Evolutionary conservation across 2,113 vertebrate genomes (phyloP), one percentile per base, ranked within the genome.

Genomic region (Channa argus): DNA sequence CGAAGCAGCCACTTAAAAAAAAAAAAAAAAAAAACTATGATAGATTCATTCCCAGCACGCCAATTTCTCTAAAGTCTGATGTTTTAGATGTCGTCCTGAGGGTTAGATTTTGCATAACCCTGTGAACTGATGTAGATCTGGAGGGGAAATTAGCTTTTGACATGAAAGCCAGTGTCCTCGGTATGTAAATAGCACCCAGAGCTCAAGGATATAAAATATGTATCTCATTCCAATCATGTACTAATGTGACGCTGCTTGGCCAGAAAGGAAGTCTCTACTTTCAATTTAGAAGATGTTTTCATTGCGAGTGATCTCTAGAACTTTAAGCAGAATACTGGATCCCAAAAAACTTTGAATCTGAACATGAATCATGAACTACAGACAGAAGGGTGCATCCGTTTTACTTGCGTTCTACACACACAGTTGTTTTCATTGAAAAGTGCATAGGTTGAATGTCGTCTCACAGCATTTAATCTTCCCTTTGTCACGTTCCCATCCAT

Each of bases 131-230:
- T 78, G 74, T 73, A 54, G 59, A 80, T 79, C 71, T 66, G 34
- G 33, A 60, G 14, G 60, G 71, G 46, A 72, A 85, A 82, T 78
- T 83, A 67, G 56, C 59, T 84, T 85, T 69, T 74, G 65, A 80
- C 67, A 70, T 84, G 68, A 87, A 87, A 77, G 56, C 58, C 24
- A 51, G 12, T 87, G 73, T 84, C 58, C 51, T 67, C 66, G 49
- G 52, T 70, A 52, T 79, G 74, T 80, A 79, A 86, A 77, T 77
- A 70, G 56, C 59, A 53, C 66, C 78, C 41, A 1, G 5, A 63
- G 68, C 49, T 74, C 14, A 53, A 49, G 37, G 44, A 81, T 66
- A 63, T 83, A 85, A 24, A 78, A 72, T 71, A 74, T 55, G 44
- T 60, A 59, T 73, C 55, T 51, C 63, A 46, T 46, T 43, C 56